phyloP scores from a whole-genome alignment of 2,113 vertebrate species.

The Rynchops niger region DNA sequence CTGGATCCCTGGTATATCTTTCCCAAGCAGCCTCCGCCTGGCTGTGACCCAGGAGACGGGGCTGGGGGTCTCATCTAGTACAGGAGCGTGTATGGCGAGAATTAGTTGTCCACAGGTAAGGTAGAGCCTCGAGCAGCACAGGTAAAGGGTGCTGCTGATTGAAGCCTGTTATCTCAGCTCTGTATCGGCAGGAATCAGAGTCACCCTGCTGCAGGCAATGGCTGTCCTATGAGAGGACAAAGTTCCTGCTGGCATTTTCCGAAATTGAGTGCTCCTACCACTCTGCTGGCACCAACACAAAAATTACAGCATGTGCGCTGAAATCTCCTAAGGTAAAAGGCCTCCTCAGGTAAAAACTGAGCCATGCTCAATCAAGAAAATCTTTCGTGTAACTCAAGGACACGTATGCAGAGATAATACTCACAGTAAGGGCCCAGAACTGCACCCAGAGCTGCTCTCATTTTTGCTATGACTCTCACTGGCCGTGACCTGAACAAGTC shows the following conservation, averaged over 20 bases:
- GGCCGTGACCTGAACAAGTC: not conserved
- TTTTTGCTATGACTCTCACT: not conserved
- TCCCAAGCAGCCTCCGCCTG: not conserved
- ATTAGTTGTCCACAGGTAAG: not conserved
- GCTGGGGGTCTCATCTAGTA: not conserved
- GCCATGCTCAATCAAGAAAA: not conserved
- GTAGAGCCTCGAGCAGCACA: not conserved
- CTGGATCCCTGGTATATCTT: not conserved
- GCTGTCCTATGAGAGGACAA: not conserved
- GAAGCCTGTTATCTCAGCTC: not conserved
- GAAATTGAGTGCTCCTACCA: fast-evolving
- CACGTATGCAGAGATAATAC: not conserved
- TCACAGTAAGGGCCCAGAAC: not conserved
- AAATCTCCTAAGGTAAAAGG: conserved; percentile 28
- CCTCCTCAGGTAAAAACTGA: not conserved
- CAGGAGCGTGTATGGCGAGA: fast-evolving
- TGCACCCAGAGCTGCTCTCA: not conserved
- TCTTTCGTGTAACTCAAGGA: not conserved
- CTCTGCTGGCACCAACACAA: not conserved
- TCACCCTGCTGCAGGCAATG: not conserved
- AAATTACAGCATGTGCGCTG: not conserved
- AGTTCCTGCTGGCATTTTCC: not conserved
- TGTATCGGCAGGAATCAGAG: not conserved
- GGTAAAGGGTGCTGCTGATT: not conserved
- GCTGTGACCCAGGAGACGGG: not conserved